Percentiles rank a stretch among this genome's conserved stretches.
Conservation (phyloP, 2,113 vertebrate genomes). For the Eidolon helvum region DNA sequence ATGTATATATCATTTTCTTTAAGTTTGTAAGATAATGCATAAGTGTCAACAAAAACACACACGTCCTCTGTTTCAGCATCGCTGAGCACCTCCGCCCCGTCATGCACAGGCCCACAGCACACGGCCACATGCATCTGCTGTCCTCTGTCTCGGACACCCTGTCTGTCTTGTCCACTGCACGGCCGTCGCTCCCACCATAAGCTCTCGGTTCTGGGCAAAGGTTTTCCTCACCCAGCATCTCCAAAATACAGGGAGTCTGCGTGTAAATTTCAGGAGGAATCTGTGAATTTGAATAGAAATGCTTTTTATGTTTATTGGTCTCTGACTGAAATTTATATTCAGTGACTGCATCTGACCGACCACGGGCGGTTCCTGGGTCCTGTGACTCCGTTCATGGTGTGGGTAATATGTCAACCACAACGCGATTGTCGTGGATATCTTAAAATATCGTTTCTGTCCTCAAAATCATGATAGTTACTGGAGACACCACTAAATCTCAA, state of each 20-base stretch:
- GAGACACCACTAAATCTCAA: not conserved
- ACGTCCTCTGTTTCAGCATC: not conserved
- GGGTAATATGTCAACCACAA: not conserved
- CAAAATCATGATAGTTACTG: not conserved
- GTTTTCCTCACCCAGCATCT: not conserved
- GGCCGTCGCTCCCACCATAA: not conserved
- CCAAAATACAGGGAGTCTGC: not conserved
- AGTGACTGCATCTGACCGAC: not conserved
- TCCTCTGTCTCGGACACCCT: too few species aligned
- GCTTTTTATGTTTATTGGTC: not conserved
- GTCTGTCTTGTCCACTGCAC: not conserved
- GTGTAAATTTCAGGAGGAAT: not conserved
- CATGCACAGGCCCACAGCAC: not conserved
- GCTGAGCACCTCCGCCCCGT: not conserved
- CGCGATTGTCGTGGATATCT: not conserved
- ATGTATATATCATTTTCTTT: not conserved
- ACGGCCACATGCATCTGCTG: too few species aligned
- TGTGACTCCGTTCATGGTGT: accelerated
- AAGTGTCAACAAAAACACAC: not conserved
- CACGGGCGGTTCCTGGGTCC: accelerated
- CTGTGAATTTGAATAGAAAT: not conserved
- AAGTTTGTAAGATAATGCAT: not conserved
- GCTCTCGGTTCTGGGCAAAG: not conserved
- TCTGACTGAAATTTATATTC: not conserved
- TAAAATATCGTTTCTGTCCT: not conserved